Conservation (phyloP, 2,888 invertebrate genomes). For the Lasioglossum vierecki region DNA sequence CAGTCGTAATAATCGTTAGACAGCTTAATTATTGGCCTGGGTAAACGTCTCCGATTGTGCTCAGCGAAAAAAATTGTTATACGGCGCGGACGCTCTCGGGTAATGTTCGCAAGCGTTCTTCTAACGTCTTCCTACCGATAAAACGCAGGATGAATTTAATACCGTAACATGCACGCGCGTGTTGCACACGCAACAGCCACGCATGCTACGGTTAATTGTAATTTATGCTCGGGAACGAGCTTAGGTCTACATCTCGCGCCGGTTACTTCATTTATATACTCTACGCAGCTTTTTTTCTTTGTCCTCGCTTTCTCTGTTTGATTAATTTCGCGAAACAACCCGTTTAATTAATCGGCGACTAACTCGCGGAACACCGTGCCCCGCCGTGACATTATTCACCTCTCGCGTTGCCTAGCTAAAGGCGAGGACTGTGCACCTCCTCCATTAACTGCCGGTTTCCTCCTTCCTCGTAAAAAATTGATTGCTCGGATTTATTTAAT, state of each 20-base stretch:
- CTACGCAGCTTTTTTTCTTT: conserved; percentile 53
- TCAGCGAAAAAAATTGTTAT: conserved; percentile 8
- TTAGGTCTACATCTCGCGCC: conserved; percentile 48
- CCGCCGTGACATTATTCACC: conserved; percentile 25
- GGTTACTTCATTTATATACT: conserved; percentile 56
- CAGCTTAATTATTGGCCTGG: conserved; percentile 51
- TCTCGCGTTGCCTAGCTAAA: neutral
- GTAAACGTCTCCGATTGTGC: conserved; percentile 32
- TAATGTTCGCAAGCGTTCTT: conserved; percentile 1
- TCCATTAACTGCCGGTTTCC: neutral
- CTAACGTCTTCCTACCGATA: conserved; percentile 51
- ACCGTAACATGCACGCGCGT: conserved; percentile 63
- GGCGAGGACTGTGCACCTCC: neutral
- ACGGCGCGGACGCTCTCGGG: neutral
- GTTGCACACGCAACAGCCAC: conserved; percentile 58
- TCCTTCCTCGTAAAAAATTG: neutral
- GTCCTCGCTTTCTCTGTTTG: conserved; percentile 37
- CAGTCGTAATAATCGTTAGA: conserved; percentile 46
- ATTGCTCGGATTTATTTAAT: conserved; percentile 14
- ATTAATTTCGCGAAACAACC: conserved; percentile 58
- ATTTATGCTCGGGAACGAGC: conserved; percentile 70
- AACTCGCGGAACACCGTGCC: conserved; percentile 37
- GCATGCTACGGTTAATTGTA: conserved; percentile 74
- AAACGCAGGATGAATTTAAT: conserved; percentile 69
- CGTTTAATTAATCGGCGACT: conserved; percentile 53